Conservation (phyloP, 2,113 vertebrate species). For the Plectropomus leopardus region DNA sequence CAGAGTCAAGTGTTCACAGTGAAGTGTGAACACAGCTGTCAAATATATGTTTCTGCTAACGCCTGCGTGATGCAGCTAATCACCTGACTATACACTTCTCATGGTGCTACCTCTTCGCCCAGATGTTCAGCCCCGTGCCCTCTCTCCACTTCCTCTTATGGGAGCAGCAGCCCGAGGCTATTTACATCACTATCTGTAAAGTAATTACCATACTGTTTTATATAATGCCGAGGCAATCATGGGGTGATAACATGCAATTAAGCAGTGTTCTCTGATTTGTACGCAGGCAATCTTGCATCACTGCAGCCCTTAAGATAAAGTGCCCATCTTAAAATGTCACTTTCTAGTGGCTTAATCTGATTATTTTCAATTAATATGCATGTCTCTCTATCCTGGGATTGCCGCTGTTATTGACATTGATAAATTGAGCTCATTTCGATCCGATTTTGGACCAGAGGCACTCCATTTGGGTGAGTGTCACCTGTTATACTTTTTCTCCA, state of each 20-base stretch:
- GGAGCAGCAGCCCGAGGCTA: slow-evolving; percentile 92
- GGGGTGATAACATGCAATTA: slow-evolving; percentile 99
- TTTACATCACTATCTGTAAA: slow-evolving; percentile 97
- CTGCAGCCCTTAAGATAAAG: slow-evolving; percentile 95
- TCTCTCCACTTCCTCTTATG: slow-evolving; percentile 86
- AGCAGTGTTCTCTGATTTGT: slow-evolving; percentile 94
- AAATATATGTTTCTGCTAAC: slow-evolving; percentile 58
- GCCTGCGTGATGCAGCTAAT: slow-evolving; percentile 57
- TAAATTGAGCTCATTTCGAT: slow-evolving; percentile 94
- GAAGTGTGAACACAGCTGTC: slow-evolving; percentile 54
- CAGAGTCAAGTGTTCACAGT: slow-evolving; percentile 43
- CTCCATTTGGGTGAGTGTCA: slow-evolving; percentile 94
- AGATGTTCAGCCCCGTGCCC: slow-evolving; percentile 79
- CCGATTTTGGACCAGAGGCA: slow-evolving; percentile 91
- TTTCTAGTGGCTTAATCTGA: slow-evolving; percentile 96
- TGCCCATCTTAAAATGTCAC: slow-evolving; percentile 96
- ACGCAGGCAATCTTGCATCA: slow-evolving; percentile 86
- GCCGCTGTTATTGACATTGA: slow-evolving; percentile 95
- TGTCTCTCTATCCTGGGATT: slow-evolving; percentile 91
- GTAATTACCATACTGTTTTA: slow-evolving; percentile 99
- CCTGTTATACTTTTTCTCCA: slow-evolving; percentile 72
- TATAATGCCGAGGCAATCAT: slow-evolving; percentile 99
- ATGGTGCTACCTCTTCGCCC: slow-evolving; percentile 64
- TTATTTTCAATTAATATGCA: slow-evolving; percentile 99
- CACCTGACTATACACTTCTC: slow-evolving; percentile 66